Evolutionary conservation across 2,888 invertebrate genomes (phyloP).

Genomic region (Synanthedon myopaeformis): DNA sequence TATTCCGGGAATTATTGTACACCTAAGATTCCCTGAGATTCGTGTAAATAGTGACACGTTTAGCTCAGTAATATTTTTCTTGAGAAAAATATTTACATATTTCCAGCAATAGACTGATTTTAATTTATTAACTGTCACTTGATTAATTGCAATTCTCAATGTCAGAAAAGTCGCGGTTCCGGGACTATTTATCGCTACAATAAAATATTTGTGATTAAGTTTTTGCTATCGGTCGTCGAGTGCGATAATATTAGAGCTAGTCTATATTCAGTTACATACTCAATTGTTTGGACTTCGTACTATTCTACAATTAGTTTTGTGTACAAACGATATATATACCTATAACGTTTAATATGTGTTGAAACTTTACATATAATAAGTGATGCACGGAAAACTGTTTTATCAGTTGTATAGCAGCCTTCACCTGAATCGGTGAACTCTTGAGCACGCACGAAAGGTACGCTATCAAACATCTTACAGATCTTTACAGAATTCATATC

Average conservation of each 20-base stretch:
- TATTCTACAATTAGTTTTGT: neutral
- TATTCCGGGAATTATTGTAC: no score
- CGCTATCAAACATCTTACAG: neutral
- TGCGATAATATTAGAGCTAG: neutral
- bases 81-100: no score
- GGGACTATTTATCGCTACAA: no score
- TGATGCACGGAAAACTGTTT: constrained; percentile 4
- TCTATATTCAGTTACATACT: neutral
- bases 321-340: neutral
- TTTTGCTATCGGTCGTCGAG: neutral
- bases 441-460: neutral
- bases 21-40: no score
- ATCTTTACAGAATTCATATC: neutral
- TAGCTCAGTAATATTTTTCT: no score
- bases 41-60: no score
- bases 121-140: no score
- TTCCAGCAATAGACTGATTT: no score
- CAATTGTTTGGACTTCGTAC: constrained; percentile 2
- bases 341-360: neutral
- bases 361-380: constrained; percentile 6
- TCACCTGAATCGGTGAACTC: constrained; percentile 13
- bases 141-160: no score
- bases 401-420: constrained; percentile 22
- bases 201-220: neutral
- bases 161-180: no score